Evolutionary conservation across 2,797 vertebrate species (phyloP).

Genomic region (Poecilia picta): DNA sequence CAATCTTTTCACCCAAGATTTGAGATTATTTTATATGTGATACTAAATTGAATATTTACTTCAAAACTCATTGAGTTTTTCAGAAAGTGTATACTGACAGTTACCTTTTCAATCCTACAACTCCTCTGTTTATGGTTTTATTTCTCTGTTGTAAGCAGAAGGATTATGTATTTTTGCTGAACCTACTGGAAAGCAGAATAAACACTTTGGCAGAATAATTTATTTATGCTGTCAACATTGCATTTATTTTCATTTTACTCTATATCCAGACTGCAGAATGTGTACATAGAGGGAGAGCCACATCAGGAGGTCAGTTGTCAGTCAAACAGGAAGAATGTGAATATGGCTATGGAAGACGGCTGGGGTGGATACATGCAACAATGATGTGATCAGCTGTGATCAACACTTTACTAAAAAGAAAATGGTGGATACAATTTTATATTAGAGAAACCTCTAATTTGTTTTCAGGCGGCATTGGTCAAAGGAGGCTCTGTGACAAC

Average conservation of each 20-base stretch:
- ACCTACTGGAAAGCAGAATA: not conserved
- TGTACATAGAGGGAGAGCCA: not conserved
- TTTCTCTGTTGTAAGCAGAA: not conserved
- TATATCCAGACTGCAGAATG: not conserved
- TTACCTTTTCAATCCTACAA: not conserved
- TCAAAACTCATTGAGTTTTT: not conserved
- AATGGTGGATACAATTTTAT: not conserved
- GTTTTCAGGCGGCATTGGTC: constrained; percentile 26
- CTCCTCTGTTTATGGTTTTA: not conserved
- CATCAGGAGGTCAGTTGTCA: not conserved
- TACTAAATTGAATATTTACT: not conserved
- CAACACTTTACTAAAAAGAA: not conserved
- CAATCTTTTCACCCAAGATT: not conserved
- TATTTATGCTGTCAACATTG: constrained; percentile 5
- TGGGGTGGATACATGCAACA: not conserved
- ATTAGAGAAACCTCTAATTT: constrained; percentile 9
- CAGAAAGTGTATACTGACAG: not conserved
- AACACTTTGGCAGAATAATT: constrained; percentile 1
- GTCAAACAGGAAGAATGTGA: not conserved
- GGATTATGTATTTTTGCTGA: not conserved
- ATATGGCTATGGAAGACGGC: not conserved
- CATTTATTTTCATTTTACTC: constrained; percentile 1
- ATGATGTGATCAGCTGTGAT: not conserved
- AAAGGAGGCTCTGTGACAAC: constrained; percentile 31
- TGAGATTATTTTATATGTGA: not conserved